These are phyloP conservation scores for Hirtodrosophila trivittata DNA, from an alignment of 2,888 invertebrate genomes.

Conservation along the genomic window DNA sequence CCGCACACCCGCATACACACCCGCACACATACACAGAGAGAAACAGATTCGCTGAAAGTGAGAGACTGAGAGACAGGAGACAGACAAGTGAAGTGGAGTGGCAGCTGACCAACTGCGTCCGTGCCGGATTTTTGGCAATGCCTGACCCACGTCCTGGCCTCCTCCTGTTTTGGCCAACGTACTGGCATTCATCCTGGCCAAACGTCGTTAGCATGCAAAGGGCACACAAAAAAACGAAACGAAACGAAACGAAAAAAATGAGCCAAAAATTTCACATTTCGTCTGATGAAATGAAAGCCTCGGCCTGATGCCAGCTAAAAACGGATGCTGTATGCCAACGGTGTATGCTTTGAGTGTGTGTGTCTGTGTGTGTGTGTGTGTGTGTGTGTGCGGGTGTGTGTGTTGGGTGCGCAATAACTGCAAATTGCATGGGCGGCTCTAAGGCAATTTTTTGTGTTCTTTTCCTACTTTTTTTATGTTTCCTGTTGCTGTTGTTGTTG, in stretches of 20 bases:
- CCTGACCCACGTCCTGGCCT: slow-evolving; percentile 14
- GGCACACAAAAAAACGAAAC: slow-evolving; percentile 16
- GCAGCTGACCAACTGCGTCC: slow-evolving; percentile 77
- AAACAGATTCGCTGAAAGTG: neutral
- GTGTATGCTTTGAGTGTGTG: neutral
- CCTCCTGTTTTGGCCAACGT: slow-evolving; percentile 23
- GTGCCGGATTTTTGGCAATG: slow-evolving; percentile 68
- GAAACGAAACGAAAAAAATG: slow-evolving; percentile 5
- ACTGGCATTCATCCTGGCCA: slow-evolving; percentile 60
- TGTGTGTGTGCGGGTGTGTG: slow-evolving; percentile 20
- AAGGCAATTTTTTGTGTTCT: slow-evolving; percentile 63
- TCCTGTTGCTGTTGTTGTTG: slow-evolving; percentile 32
- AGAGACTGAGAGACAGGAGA: slow-evolving; percentile 14
- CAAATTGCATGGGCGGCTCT: slow-evolving; percentile 80
- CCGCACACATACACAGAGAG: too few relatives aligned
- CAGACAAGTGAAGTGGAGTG: slow-evolving; percentile 50
- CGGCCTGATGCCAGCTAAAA: slow-evolving; percentile 48
- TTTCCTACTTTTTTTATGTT: slow-evolving; percentile 4
- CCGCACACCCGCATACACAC: slow-evolving; percentile 21
- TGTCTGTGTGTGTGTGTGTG: neutral
- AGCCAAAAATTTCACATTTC: slow-evolving; percentile 64
- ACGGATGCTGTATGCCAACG: slow-evolving; percentile 10
- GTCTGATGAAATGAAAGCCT: slow-evolving; percentile 79
- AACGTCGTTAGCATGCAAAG: slow-evolving; percentile 65
- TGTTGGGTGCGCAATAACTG: slow-evolving; percentile 73